Conservation (phyloP, 2,797 vertebrate species). For the Thamnophis elegans region DNA sequence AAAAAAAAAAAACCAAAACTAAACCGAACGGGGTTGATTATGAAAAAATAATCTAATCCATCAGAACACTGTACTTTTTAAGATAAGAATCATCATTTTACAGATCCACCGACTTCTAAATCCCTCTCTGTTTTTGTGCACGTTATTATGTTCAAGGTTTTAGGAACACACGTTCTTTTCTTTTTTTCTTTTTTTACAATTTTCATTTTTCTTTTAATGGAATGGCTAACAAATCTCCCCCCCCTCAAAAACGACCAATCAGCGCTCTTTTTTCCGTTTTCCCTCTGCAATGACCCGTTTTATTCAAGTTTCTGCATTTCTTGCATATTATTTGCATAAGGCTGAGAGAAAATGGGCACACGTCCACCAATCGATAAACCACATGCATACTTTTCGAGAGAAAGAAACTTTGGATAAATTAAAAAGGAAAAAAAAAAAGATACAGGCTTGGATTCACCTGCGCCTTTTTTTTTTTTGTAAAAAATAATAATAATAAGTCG, state of each 20-base stretch:
- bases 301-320: slow-evolving; percentile 74
- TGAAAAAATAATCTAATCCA: slow-evolving; percentile 67
- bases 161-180: slow-evolving; percentile 60
- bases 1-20: slow-evolving; percentile 22
- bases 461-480: slow-evolving; percentile 54
- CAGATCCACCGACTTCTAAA: slow-evolving; percentile 68
- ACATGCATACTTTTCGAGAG: slow-evolving; percentile 33
- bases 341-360: slow-evolving; percentile 73
- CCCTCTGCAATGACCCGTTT: slow-evolving; percentile 73
- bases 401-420: slow-evolving; percentile 75
- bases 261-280: slow-evolving; percentile 69
- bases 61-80: slow-evolving; percentile 73
- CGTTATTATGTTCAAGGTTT: slow-evolving; percentile 68
- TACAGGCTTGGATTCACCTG: slow-evolving; percentile 58
- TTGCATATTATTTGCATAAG: slow-evolving; percentile 78
- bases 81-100: slow-evolving; percentile 71
- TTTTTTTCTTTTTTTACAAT: too few relatives aligned
- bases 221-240: slow-evolving; percentile 63
- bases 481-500: slow-evolving; percentile 57
- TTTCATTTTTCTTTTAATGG: slow-evolving; percentile 34
- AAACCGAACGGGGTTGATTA: slow-evolving; percentile 53
- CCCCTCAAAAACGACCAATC: slow-evolving; percentile 63
- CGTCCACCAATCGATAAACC: not conserved
- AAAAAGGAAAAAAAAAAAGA: slow-evolving; percentile 48
- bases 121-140: slow-evolving; percentile 66